Evolutionary conservation across 1,140 invertebrate species (phyloP), one percentile per base, ranked within the genome.

Genomic region (Zaprionus taronus): DNA sequence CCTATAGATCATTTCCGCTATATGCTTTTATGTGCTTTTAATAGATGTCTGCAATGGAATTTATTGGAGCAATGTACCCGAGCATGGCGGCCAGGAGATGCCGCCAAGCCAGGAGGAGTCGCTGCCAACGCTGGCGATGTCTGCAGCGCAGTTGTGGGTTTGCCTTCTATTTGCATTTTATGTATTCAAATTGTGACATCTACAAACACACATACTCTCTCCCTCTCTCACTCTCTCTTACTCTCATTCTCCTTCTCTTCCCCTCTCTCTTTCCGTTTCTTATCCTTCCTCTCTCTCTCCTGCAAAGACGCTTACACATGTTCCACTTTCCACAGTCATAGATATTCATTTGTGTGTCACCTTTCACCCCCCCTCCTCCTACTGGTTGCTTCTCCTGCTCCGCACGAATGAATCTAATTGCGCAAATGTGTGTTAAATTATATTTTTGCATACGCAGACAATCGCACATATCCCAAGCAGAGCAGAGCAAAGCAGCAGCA

Each of bases 361-460:
- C 47, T 61, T 34, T 66, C 41, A 41, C 36, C 60, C 20, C 51
- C 22, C 20, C 20, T 5, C 36, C 36, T 15, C 22, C 65, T 66
- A 22, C 62, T 72, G 58, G 44, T 67, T 80, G 53, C 78, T 75
- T 51, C 74, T 72, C 38, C 74, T 64, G 53, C 71, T 58, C 41
- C 57, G 84, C 84, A 89, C 84, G 84, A 89, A 89, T 89, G 85
- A 89, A 90, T 89, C 81, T 89, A 89, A 89, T 89, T 90, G 84
- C 84, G 84, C 84, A 89, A 89, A 89, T 89, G 85, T 89, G 84
- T 89, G 84, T 89, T 89, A 89, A 89, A 89, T 89, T 89, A 89
- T 89, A 89, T 89, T 89, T 89, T 89, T 89, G 84, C 84, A 89
- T 89, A 90, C 84, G 72, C 85, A 87, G 80, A 87, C 80, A 87